Conservation (phyloP, 2,888 invertebrate species). For the Lamellibrachia satsuma region DNA sequence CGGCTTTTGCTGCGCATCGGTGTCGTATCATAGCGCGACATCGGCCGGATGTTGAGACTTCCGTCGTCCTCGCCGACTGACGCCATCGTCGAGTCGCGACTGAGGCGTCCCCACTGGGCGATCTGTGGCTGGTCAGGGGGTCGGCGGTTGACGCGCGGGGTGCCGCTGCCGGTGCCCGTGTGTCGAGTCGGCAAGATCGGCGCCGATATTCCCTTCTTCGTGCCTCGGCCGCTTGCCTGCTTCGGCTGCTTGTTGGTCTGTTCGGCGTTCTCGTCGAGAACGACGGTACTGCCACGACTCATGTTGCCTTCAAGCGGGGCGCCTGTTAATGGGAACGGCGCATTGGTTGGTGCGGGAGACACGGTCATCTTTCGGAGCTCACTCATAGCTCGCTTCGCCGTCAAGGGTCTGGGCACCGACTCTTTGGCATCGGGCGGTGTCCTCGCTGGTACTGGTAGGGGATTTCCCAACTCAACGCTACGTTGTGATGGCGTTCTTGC, state of each 20-base stretch:
- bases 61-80: neutral
- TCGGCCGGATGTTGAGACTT: neutral
- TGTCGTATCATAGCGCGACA: neutral
- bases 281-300: neutral
- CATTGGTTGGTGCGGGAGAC: neutral
- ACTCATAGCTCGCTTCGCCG: conserved; percentile 1
- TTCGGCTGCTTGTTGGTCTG: neutral
- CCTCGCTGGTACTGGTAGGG: neutral
- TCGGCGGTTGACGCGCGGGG: neutral
- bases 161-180: neutral
- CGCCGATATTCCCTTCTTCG: neutral
- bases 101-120: neutral
- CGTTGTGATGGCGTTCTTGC: neutral
- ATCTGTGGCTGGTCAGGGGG: neutral
- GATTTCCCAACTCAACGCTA: neutral
- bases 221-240: neutral
- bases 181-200: neutral
- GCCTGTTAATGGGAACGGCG: neutral
- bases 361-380: neutral
- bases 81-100: neutral
- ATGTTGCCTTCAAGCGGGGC: neutral
- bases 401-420: neutral
- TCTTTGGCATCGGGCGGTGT: neutral
- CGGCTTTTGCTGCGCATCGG: neutral
- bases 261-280: neutral